Conservation (phyloP, 1,140 invertebrate species). For the Zaprionus inermis region DNA sequence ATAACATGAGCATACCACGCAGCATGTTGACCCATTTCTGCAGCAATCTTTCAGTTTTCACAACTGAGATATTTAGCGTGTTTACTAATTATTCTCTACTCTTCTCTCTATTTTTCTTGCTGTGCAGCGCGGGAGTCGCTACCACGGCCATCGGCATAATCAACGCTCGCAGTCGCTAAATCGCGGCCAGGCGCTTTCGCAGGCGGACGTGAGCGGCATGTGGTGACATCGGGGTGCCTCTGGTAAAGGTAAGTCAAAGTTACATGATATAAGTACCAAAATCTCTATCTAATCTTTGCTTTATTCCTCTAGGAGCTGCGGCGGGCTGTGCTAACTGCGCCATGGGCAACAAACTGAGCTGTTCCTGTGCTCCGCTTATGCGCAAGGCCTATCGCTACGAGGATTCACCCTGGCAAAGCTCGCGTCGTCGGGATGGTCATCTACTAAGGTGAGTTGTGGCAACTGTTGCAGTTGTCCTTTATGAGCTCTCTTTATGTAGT, state of each 20-base stretch:
- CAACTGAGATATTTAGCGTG: neutral
- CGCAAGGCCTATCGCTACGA: constrained; percentile 97
- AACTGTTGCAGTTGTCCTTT: neutral
- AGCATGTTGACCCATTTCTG: neutral
- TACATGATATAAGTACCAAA: fast-evolving
- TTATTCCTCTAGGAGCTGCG: constrained; percentile 63
- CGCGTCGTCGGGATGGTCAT: constrained; percentile 94
- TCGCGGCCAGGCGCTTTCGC: constrained; percentile 87
- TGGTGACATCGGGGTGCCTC: constrained; percentile 90
- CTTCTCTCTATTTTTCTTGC: constrained; percentile 1
- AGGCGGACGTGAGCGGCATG: constrained; percentile 87
- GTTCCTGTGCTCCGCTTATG: constrained; percentile 96
- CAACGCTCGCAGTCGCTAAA: constrained; percentile 89
- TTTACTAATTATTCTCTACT: neutral
- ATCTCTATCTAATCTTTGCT: neutral
- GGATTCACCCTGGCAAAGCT: constrained; percentile 95
- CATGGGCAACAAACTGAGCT: constrained; percentile 98
- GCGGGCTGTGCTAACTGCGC: constrained; percentile 85
- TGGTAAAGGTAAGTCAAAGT: constrained; percentile 84
- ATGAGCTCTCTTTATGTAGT: constrained; percentile 22
- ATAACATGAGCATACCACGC: neutral
- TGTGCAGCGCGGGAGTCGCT: constrained; percentile 78
- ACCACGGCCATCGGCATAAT: constrained; percentile 86
- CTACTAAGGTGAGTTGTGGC: constrained; percentile 90
- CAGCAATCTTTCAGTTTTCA: neutral